Percentiles rank a stretch among this genome's conserved stretches.
These are phyloP conservation scores for Herminia tarsipennalis DNA, from an alignment of 2,888 invertebrate species.

Conservation along the genomic window DNA sequence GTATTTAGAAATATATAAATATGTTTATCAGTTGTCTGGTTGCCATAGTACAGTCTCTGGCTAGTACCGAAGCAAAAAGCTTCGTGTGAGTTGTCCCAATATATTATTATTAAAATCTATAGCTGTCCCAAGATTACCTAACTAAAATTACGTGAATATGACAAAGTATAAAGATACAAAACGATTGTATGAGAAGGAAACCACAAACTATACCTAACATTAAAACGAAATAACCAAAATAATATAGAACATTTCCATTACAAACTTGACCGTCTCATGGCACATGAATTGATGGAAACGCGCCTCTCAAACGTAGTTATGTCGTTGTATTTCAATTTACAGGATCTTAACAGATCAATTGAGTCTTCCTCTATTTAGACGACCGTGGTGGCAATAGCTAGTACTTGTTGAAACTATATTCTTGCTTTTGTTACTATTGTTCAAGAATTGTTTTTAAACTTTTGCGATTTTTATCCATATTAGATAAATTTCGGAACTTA, in stretches of 20 bases:
- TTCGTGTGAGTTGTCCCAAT: too few relatives aligned
- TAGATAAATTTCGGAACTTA: too few relatives aligned
- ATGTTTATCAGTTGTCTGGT: too few relatives aligned
- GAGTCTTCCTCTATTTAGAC: slow-evolving; percentile 50
- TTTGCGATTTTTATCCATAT: neutral
- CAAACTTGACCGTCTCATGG: slow-evolving; percentile 15
- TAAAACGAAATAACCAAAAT: neutral
- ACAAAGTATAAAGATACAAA: too few relatives aligned
- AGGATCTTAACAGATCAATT: slow-evolving; percentile 55
- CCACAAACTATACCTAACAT: too few relatives aligned
- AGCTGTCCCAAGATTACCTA: too few relatives aligned
- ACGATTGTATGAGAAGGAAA: too few relatives aligned
- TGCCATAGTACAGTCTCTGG: too few relatives aligned
- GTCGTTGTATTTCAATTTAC: slow-evolving; percentile 48
- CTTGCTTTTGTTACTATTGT: neutral
- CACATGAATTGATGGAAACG: slow-evolving; percentile 45
- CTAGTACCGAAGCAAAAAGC: too few relatives aligned
- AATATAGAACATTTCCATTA: neutral
- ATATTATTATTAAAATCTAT: too few relatives aligned
- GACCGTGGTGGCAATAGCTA: slow-evolving; percentile 24
- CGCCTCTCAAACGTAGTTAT: slow-evolving; percentile 45
- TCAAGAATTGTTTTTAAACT: neutral
- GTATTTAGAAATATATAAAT: too few relatives aligned
- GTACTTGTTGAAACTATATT: slow-evolving; percentile 3
- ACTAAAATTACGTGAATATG: too few relatives aligned